phyloP scores from a whole-genome alignment of 2,797 vertebrate genomes.

The Perodicticus potto region DNA sequence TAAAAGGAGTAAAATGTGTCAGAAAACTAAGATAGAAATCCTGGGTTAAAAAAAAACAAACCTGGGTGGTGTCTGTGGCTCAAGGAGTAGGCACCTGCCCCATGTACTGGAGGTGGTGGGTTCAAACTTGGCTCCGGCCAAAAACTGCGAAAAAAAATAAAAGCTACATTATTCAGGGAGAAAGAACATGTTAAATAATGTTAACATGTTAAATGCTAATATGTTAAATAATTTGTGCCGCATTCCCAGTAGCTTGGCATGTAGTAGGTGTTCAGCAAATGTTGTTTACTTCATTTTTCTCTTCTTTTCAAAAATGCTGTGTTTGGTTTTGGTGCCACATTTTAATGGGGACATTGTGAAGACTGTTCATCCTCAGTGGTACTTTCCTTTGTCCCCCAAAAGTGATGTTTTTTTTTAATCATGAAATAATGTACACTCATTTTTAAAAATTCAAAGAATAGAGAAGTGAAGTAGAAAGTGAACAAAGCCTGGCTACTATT shows the following conservation, averaged over 20 bases:
- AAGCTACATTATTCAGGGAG: neutral
- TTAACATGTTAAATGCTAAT: neutral
- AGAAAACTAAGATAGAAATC: conserved; percentile 47
- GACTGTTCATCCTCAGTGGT: neutral
- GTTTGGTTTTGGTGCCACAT: neutral
- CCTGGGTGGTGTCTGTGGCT: too few relatives aligned
- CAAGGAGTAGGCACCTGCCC: too few relatives aligned
- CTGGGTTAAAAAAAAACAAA: neutral
- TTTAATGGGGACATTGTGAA: neutral
- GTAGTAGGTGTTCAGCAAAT: neutral
- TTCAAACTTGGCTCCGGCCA: too few relatives aligned
- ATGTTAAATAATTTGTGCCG: neutral
- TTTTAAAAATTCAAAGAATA: conserved; percentile 14
- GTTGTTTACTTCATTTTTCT: neutral
- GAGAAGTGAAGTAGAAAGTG: neutral
- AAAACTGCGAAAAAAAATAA: too few relatives aligned
- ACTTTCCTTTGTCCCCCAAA: neutral
- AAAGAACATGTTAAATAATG: neutral
- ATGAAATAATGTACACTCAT: neutral
- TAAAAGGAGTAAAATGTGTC: neutral
- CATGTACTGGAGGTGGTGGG: too few relatives aligned
- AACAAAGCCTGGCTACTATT: neutral
- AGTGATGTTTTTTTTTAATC: conserved; percentile 24
- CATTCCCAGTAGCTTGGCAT: neutral
- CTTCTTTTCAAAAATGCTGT: conserved; percentile 16